A percentile compares a stretch with the other conserved stretches of the same genome.
Conservation (phyloP, 2,888 invertebrate species). For the Pristionchus fissidentatus region DNA sequence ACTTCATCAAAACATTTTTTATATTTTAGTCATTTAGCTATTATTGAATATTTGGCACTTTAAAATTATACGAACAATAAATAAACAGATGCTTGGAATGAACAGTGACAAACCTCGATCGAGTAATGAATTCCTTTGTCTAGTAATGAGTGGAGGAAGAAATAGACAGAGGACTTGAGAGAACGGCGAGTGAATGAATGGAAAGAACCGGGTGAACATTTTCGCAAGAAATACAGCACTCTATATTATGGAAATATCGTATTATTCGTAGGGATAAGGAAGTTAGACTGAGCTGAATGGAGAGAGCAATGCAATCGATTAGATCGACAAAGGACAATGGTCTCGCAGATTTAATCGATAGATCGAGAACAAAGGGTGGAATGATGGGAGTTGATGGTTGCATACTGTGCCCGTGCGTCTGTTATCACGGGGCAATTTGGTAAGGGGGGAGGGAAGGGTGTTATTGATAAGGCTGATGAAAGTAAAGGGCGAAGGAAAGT, state of each 20-base stretch:
- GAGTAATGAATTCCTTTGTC: conserved; percentile 1
- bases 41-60: background rate
- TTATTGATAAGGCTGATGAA: background rate
- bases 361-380: background rate
- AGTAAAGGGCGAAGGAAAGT: background rate
- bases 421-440: background rate
- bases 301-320: background rate
- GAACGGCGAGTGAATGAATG: background rate
- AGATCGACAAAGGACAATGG: background rate
- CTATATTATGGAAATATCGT: background rate
- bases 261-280: background rate
- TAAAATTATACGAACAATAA: background rate
- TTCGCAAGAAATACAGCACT: background rate
- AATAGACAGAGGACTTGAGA: background rate
- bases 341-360: background rate
- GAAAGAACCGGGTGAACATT: background rate
- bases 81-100: conserved; percentile 16
- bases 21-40: background rate
- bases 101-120: background rate
- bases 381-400: background rate
- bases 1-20: background rate
- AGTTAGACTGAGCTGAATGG: background rate
- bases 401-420: background rate
- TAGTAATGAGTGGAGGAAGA: background rate
- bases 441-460: background rate